Conservation (phyloP, 2,797 vertebrate genomes). For the Rousettus madagascariensis region DNA sequence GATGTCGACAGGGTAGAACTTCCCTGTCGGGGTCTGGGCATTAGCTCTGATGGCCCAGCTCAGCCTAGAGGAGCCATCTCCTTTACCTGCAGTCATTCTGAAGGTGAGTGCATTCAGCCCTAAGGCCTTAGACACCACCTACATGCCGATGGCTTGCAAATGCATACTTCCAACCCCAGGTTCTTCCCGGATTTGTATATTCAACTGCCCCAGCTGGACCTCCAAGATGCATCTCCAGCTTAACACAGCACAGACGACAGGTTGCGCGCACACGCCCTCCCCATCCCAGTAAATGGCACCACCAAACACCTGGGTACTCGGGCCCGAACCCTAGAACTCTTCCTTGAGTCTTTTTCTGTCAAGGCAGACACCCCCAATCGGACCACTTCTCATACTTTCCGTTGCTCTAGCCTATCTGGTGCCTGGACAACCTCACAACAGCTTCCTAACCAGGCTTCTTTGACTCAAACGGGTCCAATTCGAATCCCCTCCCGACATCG, state of each 20-base stretch:
- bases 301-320: not conserved
- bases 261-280: not conserved
- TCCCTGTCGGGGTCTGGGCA: not conserved
- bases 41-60: not conserved
- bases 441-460: not conserved
- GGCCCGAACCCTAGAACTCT: not conserved
- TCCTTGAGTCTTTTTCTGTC: not conserved
- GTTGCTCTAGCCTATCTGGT: not conserved
- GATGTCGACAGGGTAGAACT: not conserved
- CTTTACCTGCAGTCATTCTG: not conserved
- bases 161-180: not conserved
- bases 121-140: rapidly evolving
- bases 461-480: not conserved
- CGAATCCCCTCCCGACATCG: not conserved
- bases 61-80: not conserved
- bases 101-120: not conserved
- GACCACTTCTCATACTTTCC: not conserved
- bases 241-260: not conserved
- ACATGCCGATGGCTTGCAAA: rapidly evolving
- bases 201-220: not conserved
- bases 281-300: rapidly evolving
- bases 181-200: not conserved
- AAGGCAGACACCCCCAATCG: not conserved
- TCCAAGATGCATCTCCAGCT: not conserved
- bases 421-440: not conserved